Base-by-base conservation (phyloP, 2,888 invertebrate species). In the Dryococelus australis region DNA sequence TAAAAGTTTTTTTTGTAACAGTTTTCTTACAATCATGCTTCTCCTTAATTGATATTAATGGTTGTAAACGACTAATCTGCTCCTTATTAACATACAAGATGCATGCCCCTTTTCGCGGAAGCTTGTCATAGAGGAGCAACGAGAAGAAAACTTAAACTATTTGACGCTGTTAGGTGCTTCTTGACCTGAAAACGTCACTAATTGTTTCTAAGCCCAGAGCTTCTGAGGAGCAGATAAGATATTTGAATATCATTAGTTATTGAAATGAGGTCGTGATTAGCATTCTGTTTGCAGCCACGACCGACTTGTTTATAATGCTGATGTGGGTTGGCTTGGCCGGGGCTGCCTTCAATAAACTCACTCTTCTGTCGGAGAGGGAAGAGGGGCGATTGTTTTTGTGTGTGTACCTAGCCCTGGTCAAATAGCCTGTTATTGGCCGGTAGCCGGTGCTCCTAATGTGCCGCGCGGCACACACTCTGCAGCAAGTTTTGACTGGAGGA, bases 241-340 rank as follows among this genome's bases (percentile, higher is more conserved):
- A n/a, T n/a, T 65, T n/a, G 65, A 65, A 65, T 65, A 65, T 65
- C 65, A 65, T 65, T 65, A 65, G 65, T 65, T 65, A 65, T 65
- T 65, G 24, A 65, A 65, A 65, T 65, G n/a, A 65, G 65, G 65
- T 65, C 65, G 65, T 65, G 65, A 65, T 65, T 65, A 65, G 16
- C 65, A 65, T 65, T 65, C 65, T 65, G 65, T 65, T n/a, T 20
- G 65, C 65, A n/a, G 65, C 65, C 13, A 24, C 65, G 24, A 24
- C 24, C 65, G 65, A 65, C 24, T 65, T 65, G 65, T 65, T 65
- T 65, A 65, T 65, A n/a, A 65, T 65, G n/a, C 65, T 8, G 24
- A 24, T 65, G 65, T 65, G 65, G 20, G 65, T 20, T 24, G 47
- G 47, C 65, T 24, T n/a, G 65, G 51, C 13, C 51, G 65, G 65